Conservation (phyloP, 2,113 vertebrate species). For the Melanerpes aurifrons region DNA sequence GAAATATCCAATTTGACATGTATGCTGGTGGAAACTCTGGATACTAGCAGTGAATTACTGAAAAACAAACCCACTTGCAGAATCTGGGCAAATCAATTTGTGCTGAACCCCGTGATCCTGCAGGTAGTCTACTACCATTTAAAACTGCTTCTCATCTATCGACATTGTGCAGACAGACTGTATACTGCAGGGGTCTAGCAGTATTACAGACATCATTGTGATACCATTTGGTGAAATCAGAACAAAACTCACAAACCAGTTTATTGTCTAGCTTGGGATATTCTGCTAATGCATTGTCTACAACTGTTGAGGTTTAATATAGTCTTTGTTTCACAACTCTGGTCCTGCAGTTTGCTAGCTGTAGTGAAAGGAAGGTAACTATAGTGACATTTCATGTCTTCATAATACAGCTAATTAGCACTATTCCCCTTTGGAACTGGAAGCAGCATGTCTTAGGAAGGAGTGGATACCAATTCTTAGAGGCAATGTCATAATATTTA, state of each 20-base stretch:
- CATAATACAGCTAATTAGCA: constrained; percentile 14
- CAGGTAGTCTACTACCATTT: background rate
- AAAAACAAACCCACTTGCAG: background rate
- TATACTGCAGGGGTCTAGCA: background rate
- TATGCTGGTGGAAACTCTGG: background rate
- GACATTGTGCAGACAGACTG: background rate
- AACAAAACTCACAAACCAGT: background rate
- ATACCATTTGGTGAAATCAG: background rate
- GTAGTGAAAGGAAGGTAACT: background rate
- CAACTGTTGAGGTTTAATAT: background rate
- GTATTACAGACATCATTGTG: background rate
- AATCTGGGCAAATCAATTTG: background rate
- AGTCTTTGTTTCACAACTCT: background rate
- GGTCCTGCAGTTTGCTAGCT: background rate
- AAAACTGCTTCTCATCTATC: background rate
- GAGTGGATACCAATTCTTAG: background rate
- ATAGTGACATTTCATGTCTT: background rate
- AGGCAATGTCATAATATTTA: background rate
- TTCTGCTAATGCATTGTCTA: background rate
- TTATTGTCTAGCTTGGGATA: background rate
- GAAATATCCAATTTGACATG: background rate
- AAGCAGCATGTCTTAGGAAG: background rate
- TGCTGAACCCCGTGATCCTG: background rate
- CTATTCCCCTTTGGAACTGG: background rate
- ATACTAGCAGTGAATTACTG: background rate